phyloP scores from a whole-genome alignment of 2,113 vertebrate genomes.

The Dasyprocta punctata region DNA sequence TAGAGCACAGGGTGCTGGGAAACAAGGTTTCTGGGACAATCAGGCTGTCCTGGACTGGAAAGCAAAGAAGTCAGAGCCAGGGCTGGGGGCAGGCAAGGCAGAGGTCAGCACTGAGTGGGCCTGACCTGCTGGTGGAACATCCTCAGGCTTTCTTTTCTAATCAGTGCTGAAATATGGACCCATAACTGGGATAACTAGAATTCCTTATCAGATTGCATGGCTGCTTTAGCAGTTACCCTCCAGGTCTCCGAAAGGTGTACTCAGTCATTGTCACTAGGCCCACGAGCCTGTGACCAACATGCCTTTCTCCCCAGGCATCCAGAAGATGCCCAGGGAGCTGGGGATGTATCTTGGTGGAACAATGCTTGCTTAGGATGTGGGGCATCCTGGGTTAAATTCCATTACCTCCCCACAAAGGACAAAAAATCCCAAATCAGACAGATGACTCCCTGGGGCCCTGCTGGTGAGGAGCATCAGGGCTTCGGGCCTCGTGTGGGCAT shows the following conservation, averaged over 20 bases:
- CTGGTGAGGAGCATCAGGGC: not conserved
- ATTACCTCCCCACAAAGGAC: not conserved
- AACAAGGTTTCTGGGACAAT: not conserved
- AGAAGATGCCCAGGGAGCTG: not conserved
- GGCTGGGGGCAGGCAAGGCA: not conserved
- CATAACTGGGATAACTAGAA: not conserved
- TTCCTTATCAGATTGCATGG: not conserved
- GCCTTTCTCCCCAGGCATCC: not conserved
- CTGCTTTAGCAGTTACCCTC: not conserved
- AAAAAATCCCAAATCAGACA: not conserved
- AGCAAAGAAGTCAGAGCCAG: not conserved
- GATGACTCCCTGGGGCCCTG: not conserved
- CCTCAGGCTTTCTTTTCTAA: constrained; percentile 28
- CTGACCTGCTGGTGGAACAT: not conserved
- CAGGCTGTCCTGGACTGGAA: not conserved
- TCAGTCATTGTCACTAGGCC: not conserved
- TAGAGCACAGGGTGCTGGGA: not conserved
- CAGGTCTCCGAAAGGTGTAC: not conserved
- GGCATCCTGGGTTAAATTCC: not conserved
- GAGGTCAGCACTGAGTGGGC: not conserved
- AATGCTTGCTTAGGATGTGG: not conserved
- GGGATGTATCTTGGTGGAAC: not conserved
- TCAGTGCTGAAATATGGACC: not conserved
- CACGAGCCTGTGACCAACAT: not conserved
- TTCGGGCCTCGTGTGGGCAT: not conserved